A percentile compares a stretch with the other conserved stretches of the same genome.
Conservation (phyloP, 92 coral and sea anemone genomes). For the Bergia sp. region DNA sequence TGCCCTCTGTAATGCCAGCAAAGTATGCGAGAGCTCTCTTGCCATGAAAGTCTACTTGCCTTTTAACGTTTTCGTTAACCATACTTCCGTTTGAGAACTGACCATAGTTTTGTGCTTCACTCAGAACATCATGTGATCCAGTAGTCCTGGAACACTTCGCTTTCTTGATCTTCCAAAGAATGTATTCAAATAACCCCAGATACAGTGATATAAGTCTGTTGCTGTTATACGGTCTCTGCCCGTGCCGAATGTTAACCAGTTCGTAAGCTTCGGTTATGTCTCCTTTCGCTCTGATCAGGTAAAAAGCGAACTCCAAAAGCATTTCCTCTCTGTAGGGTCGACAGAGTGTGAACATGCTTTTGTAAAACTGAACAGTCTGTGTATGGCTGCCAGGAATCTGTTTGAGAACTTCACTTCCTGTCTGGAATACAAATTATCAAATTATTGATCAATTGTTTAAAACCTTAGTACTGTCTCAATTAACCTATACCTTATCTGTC, state of each 20-base stretch:
- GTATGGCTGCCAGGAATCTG: slow-evolving; percentile 61
- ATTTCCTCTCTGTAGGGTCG: slow-evolving; percentile 68
- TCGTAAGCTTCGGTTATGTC: slow-evolving; percentile 83
- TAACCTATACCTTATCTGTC: no score
- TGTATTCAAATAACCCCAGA: slow-evolving; percentile 80
- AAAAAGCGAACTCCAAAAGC: slow-evolving; percentile 79
- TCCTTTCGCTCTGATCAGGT: slow-evolving; percentile 63
- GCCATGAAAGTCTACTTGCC: slow-evolving; percentile 69
- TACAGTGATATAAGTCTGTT: slow-evolving; percentile 71
- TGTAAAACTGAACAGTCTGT: slow-evolving; percentile 68
- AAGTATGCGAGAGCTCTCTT: slow-evolving; percentile 71
- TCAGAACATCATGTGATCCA: not conserved
- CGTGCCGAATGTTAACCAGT: slow-evolving; percentile 69
- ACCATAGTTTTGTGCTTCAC: not conserved
- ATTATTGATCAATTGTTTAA: no score
- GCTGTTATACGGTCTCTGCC: slow-evolving; percentile 52
- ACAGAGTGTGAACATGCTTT: slow-evolving; percentile 81
- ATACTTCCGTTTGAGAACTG: slow-evolving; percentile 5
- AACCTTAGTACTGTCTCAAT: no score
- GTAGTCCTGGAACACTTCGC: not conserved
- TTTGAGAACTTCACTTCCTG: slow-evolving; percentile 76
- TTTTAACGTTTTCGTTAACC: not conserved
- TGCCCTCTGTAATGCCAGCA: slow-evolving; percentile 50
- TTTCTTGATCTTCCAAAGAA: slow-evolving; percentile 64
- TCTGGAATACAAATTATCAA: slow-evolving; percentile 42